A percentile compares a stretch with the other conserved stretches of the same genome.
These are phyloP conservation scores for Bellardia pandia DNA, from an alignment of 2,888 invertebrate genomes.

Conservation along the genomic window DNA sequence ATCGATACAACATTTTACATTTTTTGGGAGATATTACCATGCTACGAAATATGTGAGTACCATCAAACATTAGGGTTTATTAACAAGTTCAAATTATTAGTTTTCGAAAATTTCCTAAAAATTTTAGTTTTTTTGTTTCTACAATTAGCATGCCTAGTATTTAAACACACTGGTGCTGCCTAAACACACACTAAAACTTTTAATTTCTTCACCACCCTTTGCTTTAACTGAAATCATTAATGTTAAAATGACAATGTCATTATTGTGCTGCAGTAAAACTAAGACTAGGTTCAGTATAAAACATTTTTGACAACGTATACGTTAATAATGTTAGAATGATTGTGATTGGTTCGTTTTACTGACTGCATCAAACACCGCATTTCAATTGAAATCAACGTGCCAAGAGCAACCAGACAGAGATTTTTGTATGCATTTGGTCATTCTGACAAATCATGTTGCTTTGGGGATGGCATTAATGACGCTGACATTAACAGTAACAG, in stretches of 20 bases:
- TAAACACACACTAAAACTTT: too few species aligned
- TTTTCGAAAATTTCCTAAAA: too few species aligned
- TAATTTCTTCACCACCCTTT: background rate
- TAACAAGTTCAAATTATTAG: too few species aligned
- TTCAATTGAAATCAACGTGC: slow-evolving; percentile 59
- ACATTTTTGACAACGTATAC: background rate
- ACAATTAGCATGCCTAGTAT: too few species aligned
- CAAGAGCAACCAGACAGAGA: slow-evolving; percentile 12
- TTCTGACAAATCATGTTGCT: slow-evolving; percentile 4
- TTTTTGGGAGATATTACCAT: too few species aligned
- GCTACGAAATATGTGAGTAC: too few species aligned
- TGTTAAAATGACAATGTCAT: background rate
- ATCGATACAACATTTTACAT: too few species aligned
- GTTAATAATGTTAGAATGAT: background rate
- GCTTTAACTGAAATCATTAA: background rate
- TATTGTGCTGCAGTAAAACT: slow-evolving; percentile 22
- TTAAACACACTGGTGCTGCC: too few species aligned
- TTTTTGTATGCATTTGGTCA: slow-evolving; percentile 20
- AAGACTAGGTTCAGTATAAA: background rate
- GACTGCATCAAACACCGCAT: slow-evolving; percentile 56
- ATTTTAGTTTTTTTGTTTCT: too few species aligned
- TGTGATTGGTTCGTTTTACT: slow-evolving; percentile 5
- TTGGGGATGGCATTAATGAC: background rate
- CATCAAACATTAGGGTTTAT: too few species aligned
- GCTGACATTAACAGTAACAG: background rate